These are phyloP conservation scores for Eupelmus urozonus DNA, from an alignment of 2,888 invertebrate species.

Conservation along the genomic window DNA sequence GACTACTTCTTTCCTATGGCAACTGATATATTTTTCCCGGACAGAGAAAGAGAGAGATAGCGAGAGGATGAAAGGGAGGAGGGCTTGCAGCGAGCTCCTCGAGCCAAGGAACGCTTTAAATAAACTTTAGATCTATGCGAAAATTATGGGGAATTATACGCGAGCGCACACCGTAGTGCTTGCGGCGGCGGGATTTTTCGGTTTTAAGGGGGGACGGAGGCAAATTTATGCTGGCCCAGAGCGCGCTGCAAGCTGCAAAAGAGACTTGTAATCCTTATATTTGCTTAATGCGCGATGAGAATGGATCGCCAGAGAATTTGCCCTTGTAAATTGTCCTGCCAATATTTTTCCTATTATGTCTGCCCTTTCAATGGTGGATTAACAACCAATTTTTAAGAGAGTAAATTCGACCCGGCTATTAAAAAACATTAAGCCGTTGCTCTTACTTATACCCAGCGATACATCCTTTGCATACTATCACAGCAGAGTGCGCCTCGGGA, in stretches of 20 bases:
- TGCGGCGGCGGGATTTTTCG: slow-evolving; percentile 21
- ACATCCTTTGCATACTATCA: no score
- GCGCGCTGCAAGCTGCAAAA: neutral
- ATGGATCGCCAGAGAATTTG: neutral
- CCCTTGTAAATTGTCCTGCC: no score
- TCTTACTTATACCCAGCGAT: no score
- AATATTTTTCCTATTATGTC: no score
- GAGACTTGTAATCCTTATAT: slow-evolving; percentile 22
- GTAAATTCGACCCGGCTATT: no score
- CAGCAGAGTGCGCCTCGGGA: no score
- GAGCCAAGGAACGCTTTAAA: slow-evolving; percentile 50
- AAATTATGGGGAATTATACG: slow-evolving; percentile 54
- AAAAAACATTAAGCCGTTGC: no score
- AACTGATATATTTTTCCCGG: slow-evolving; percentile 66
- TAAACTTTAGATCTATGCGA: slow-evolving; percentile 57
- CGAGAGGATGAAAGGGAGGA: neutral
- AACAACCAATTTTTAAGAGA: no score
- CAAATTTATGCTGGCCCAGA: slow-evolving; percentile 2
- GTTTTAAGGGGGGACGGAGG: slow-evolving; percentile 4
- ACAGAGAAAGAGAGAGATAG: slow-evolving; percentile 1
- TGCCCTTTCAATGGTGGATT: no score
- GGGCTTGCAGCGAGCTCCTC: slow-evolving; percentile 6
- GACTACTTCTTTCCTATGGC: slow-evolving; percentile 67
- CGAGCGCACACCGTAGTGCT: no score
- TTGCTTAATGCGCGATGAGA: neutral